A percentile compares a stretch with the other conserved stretches of the same genome.
Conservation (phyloP, 2,113 vertebrate species). For the Callospermophilus lateralis region DNA sequence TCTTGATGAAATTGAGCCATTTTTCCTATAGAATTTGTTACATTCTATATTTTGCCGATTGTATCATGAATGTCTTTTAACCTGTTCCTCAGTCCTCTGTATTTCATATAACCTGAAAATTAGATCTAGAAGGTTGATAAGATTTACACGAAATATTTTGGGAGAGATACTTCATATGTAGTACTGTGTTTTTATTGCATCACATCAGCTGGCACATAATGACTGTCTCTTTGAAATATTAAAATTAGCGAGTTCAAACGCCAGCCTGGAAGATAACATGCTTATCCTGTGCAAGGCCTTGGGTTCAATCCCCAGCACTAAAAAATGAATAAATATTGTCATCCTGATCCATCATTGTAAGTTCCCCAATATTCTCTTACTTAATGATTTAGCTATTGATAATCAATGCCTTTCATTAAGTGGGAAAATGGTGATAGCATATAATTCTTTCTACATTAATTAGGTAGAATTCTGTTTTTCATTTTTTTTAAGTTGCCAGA, state of each 20-base stretch:
- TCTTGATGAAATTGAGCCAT: not conserved
- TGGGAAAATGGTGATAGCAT: not conserved
- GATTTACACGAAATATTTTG: not conserved
- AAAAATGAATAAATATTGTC: not conserved
- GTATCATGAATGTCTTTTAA: not conserved
- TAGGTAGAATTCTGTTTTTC: not conserved
- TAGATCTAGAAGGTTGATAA: not conserved
- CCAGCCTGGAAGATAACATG: not conserved
- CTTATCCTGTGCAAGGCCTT: not conserved
- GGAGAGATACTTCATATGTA: not conserved
- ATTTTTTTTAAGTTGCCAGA: not conserved
- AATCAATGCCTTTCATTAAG: not conserved
- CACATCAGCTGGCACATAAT: not conserved
- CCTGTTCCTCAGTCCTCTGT: not conserved
- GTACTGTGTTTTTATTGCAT: not conserved
- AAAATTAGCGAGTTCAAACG: not conserved
- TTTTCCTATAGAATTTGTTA: not conserved
- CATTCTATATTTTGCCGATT: not conserved
- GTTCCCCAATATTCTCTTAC: not conserved
- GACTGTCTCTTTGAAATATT: not conserved
- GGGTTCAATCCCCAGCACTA: not conserved
- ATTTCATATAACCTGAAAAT: slow-evolving; percentile 27
- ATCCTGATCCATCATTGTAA: not conserved
- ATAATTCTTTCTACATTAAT: not conserved
- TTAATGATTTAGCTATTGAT: slow-evolving; percentile 2